phyloP scores from a whole-genome alignment of 2,113 vertebrate species.

The Ageneiosus marmoratus region DNA sequence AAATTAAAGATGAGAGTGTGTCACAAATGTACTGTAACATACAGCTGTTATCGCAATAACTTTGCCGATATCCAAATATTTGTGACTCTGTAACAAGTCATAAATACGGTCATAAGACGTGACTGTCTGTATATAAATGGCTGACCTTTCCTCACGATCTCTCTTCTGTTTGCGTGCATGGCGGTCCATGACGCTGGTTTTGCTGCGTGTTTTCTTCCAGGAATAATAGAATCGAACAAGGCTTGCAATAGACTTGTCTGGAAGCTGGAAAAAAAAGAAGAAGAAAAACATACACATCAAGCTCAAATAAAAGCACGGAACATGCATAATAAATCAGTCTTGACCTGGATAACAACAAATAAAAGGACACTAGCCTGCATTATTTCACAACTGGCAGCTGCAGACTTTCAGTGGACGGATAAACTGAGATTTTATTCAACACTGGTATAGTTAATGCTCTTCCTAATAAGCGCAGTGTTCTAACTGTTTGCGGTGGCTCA shows the following conservation, averaged over 20 bases:
- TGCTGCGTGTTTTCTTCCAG: conserved; percentile 97
- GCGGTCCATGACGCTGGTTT: conserved; percentile 96
- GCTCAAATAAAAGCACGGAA: background rate
- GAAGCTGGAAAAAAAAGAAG: conserved; percentile 75
- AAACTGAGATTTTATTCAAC: background rate
- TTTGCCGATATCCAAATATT: background rate
- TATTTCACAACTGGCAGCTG: background rate
- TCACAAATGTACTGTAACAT: too few relatives aligned
- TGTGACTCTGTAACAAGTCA: background rate
- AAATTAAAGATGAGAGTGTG: too few relatives aligned
- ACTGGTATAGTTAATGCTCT: background rate
- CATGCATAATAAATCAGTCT: background rate
- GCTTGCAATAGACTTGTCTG: conserved; percentile 94
- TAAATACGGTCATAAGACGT: background rate
- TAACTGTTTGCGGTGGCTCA: conserved; percentile 63
- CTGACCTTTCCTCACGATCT: conserved; percentile 89
- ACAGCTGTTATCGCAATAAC: background rate
- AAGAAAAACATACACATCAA: background rate
- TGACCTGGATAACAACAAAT: conserved; percentile 11
- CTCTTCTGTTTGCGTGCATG: conserved; percentile 91
- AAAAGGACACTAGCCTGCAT: background rate
- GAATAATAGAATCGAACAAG: conserved; percentile 97
- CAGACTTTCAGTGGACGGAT: background rate
- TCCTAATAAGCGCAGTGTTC: background rate
- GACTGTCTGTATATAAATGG: background rate